phyloP scores from a whole-genome alignment of 1,140 invertebrate genomes.

The Aplysia californica region DNA sequence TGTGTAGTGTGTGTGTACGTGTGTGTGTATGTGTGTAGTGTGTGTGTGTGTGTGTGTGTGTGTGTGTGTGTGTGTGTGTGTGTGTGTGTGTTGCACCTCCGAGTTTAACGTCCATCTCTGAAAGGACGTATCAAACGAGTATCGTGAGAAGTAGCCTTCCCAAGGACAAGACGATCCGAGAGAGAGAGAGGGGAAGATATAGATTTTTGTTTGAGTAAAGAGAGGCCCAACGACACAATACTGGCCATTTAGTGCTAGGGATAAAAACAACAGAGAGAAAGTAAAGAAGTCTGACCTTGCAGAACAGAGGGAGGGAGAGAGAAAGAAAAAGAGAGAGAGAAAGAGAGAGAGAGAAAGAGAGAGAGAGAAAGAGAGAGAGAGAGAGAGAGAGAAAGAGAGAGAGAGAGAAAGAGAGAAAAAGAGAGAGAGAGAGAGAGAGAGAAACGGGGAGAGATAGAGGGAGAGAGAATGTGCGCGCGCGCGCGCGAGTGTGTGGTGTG shows the following conservation, averaged over 20 bases:
- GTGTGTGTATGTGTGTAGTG: not conserved
- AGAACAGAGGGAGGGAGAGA: not conserved
- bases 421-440: constrained; percentile 27
- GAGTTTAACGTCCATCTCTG: not conserved
- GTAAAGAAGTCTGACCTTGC: not conserved
- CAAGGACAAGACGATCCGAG: not conserved
- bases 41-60: not conserved
- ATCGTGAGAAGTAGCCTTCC: no score
- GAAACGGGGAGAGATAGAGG: not conserved
- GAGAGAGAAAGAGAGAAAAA: constrained; percentile 33
- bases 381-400: constrained; percentile 29
- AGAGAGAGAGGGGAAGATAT: constrained; percentile 30
- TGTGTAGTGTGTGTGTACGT: not conserved
- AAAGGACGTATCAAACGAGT: no score
- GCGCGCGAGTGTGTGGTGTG: not conserved
- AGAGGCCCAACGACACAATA: no score
- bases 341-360: constrained; percentile 22
- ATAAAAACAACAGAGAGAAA: no score
- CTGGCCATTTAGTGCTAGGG: no score
- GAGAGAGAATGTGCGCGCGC: not conserved
- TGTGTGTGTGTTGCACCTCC: not conserved
- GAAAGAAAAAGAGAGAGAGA: constrained; percentile 19
- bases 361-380: constrained; percentile 27
- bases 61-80: not conserved
- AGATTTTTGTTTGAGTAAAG: no score